Evolutionary conservation across 2,113 vertebrate genomes (phyloP).

Genomic region (Oenanthe melanoleuca): DNA sequence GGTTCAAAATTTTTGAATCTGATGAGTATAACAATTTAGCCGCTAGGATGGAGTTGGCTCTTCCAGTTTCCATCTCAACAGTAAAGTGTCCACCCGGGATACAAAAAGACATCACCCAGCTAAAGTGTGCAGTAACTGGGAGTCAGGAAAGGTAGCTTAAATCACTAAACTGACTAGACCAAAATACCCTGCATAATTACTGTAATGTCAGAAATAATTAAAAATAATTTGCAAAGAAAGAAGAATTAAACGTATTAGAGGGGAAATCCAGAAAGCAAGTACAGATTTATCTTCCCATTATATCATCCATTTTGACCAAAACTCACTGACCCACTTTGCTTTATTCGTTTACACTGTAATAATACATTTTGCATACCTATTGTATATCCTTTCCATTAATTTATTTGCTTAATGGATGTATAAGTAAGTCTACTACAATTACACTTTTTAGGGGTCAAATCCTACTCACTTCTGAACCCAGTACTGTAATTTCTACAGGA

Average conservation of each 20-base stretch:
- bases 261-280: background rate
- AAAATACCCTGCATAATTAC: conserved; percentile 20
- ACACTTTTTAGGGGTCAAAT: conserved; percentile 39
- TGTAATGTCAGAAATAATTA: background rate
- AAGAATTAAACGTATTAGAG: background rate
- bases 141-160: background rate
- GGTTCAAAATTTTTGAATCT: conserved; percentile 54
- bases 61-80: conserved; percentile 9
- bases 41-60: conserved; percentile 19
- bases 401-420: conserved; percentile 54
- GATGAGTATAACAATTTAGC: conserved; percentile 32
- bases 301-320: conserved; percentile 16
- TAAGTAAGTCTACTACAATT: conserved; percentile 37
- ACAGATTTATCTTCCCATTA: background rate
- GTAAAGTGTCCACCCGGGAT: background rate
- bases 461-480: conserved; percentile 15
- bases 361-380: conserved; percentile 5
- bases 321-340: conserved; percentile 39
- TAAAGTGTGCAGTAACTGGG: conserved; percentile 13
- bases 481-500: background rate
- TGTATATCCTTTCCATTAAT: conserved; percentile 22
- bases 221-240: background rate
- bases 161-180: background rate
- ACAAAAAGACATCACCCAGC: background rate
- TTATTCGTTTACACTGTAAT: background rate